Evolutionary conservation across 1,140 invertebrate species (phyloP), one percentile per base, ranked within the genome.

Genomic region (Brachionus rotundiformis): DNA sequence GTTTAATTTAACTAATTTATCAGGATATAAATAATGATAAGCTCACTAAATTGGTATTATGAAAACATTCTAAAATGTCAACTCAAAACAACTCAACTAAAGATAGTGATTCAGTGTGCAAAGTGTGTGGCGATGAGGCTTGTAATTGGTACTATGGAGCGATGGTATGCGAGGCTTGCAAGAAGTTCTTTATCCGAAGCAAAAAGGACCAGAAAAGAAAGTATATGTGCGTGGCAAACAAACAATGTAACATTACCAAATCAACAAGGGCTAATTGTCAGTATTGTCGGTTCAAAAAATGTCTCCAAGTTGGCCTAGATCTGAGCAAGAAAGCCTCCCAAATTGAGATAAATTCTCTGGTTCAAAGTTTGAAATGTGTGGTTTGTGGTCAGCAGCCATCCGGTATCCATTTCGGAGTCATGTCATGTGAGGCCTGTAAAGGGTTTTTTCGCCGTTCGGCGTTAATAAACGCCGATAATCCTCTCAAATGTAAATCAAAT

Each of bases 241-340:
- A 85, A n/a, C 80, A 84, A 3, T 88, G 87, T 84, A 68, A 75
- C n/a, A 86, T 88, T 5, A 87, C 86, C 10, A 87, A 86, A 79
- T 87, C 86, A 61, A 86, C 84, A 25, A 83, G 87, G 47, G 86
- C 87, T 13, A 86, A 86, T 39, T 98, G 96, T 91, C 96, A 98
- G 90, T 98, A 96, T 90, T 99, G 97, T 89, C 92, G 97, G 81
- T 99, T 98, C 88, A 96, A 98, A 89, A 99, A 98, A 88, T 99
- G 97, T 89, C 94, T 99, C 82, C 92, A 94, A 86, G 94, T 98
- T 90, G 95, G 96, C 86, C 98, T 99, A 96, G 95, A 98, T 82
- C 7, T 91, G 98, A 86, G 95, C 98, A 92, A 94, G 94, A 95
- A 87, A 83, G 85, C 83, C 27, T 36, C 68, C 13, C 68, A 73